Conservation (phyloP, 2,113 vertebrate genomes). For the Amia ocellicauda region DNA sequence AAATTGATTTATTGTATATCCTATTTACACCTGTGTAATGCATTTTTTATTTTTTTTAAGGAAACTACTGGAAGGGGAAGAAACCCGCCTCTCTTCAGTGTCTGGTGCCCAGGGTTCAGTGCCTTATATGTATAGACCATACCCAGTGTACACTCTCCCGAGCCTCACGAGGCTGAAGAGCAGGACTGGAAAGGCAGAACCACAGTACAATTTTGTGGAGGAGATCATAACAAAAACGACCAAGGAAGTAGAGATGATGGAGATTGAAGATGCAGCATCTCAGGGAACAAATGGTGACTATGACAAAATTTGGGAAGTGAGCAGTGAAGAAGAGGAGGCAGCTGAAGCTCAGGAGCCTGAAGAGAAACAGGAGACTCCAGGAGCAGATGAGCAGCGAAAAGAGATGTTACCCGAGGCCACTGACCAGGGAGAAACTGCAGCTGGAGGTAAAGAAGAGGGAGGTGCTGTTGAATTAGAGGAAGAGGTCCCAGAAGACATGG, state of each 20-base stretch:
- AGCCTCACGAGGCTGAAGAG: no score
- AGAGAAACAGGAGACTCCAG: constrained; percentile 37
- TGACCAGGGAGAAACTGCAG: not conserved
- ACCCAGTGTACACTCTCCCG: no score
- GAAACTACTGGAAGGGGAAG: constrained; percentile 66
- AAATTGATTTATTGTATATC: no score
- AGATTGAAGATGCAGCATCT: constrained; percentile 57
- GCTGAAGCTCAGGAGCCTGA: constrained; percentile 22
- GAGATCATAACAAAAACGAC: constrained; percentile 72
- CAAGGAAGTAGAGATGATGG: constrained; percentile 61
- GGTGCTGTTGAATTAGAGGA: no score
- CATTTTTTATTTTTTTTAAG: constrained; percentile 32
- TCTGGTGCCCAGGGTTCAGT: no score
- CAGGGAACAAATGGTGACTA: constrained; percentile 38
- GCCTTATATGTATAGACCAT: no score
- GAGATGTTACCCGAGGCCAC: not conserved
- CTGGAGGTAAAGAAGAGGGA: no score
- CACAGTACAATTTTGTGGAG: constrained; percentile 70
- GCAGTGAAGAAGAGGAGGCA: constrained; percentile 25
- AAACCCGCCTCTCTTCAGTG: no score
- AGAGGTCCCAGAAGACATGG: not conserved
- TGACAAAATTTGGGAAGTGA: constrained; percentile 30
- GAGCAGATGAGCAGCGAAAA: constrained; percentile 30
- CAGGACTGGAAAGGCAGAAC: constrained; percentile 44
- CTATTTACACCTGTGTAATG: no score